These are phyloP conservation scores for Eilema griseolum DNA, from an alignment of 2,888 invertebrate genomes.

Conservation along the genomic window DNA sequence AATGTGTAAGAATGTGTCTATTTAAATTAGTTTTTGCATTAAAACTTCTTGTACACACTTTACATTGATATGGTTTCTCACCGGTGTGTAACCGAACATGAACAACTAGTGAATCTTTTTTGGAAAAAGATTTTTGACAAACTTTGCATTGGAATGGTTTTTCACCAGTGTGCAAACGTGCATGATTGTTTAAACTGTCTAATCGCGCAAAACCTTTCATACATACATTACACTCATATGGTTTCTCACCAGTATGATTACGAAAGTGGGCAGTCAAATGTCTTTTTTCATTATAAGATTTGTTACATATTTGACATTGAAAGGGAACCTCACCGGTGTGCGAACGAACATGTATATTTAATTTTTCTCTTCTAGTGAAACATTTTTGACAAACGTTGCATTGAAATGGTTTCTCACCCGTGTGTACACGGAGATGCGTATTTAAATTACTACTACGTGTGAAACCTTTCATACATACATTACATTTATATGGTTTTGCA, in stretches of 20 bases:
- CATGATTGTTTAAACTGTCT: not conserved
- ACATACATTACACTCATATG: not conserved
- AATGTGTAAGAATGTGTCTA: not conserved
- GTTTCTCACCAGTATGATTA: not conserved
- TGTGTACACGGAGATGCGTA: not conserved
- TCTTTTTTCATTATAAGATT: not conserved
- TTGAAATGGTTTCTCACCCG: conserved; percentile 5
- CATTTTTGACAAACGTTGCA: conserved; percentile 1
- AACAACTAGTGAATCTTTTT: not conserved
- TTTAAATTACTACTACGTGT: conserved; percentile 1
- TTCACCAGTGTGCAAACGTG: not conserved
- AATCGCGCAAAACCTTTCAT: not conserved
- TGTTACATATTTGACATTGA: not conserved
- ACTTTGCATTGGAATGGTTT: not conserved
- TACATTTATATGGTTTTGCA: conserved; percentile 8
- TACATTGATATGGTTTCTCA: conserved; percentile 1
- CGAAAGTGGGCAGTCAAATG: not conserved
- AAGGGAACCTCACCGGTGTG: conserved; percentile 7
- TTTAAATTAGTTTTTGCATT: not conserved
- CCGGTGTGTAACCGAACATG: not conserved
- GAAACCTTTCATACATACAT: conserved; percentile 13
- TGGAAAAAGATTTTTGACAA: not conserved
- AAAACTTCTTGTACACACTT: not conserved
- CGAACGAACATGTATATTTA: conserved; percentile 3
- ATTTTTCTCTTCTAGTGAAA: not conserved